Percentiles rank a stretch among this genome's conserved stretches.
Conservation (phyloP, 2,797 vertebrate genomes). For the Myotis myotis region DNA sequence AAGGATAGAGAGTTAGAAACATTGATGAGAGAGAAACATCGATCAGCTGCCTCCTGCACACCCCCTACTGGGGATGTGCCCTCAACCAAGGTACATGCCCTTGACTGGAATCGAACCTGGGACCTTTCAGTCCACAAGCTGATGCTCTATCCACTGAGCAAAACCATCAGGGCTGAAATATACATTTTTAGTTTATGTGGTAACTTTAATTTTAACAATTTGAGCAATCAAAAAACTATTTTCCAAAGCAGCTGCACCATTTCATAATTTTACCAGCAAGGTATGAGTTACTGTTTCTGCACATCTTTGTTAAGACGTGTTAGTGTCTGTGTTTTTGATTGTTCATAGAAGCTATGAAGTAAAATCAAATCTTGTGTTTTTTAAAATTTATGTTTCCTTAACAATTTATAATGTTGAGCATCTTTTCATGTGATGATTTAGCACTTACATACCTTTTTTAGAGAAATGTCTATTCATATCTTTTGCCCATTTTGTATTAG, state of each 20-base stretch:
- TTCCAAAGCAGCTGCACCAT: neutral
- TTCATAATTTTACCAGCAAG: neutral
- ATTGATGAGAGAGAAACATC: too few species aligned
- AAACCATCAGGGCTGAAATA: too few species aligned
- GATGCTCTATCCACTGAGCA: too few species aligned
- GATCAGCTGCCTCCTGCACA: too few species aligned
- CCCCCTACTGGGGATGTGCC: too few species aligned
- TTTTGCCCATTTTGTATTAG: neutral
- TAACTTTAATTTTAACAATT: neutral
- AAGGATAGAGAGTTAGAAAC: too few species aligned
- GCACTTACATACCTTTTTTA: neutral
- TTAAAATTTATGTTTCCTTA: neutral
- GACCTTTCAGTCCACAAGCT: too few species aligned
- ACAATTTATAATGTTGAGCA: neutral
- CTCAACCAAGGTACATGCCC: too few species aligned
- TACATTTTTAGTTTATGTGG: neutral
- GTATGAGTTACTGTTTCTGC: neutral
- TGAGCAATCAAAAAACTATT: neutral
- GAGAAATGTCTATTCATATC: neutral
- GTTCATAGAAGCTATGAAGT: neutral
- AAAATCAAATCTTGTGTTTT: neutral
- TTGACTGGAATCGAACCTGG: too few species aligned
- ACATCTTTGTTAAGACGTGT: neutral
- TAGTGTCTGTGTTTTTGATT: neutral
- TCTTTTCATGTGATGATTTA: neutral